Evolutionary conservation across 2,888 invertebrate species (phyloP).

Genomic region (Hylaea fasciaria): DNA sequence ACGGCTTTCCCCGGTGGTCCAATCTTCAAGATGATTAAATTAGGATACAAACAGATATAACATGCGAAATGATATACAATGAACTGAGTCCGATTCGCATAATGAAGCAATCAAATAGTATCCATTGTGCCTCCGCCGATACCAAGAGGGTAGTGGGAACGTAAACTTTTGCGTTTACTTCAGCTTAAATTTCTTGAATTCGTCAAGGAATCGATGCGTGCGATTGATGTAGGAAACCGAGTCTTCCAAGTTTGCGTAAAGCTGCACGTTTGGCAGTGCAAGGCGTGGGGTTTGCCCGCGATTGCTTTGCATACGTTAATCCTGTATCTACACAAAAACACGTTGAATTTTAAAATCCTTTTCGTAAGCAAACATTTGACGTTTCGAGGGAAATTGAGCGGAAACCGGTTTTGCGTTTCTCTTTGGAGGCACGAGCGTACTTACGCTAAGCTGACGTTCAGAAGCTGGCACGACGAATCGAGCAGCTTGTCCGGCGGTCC

Average conservation of each 20-base stretch:
- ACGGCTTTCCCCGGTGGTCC: constrained; percentile 78
- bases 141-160: constrained; percentile 49
- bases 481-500: constrained; percentile 46
- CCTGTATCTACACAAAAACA: constrained; percentile 74
- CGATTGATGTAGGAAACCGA: too few species aligned
- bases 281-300: constrained; percentile 44
- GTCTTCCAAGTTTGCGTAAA: constrained; percentile 49
- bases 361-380: constrained; percentile 81
- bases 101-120: constrained; percentile 83
- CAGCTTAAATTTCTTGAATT: constrained; percentile 1
- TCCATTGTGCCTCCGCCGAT: constrained; percentile 67
- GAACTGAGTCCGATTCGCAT: constrained; percentile 76
- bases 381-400: constrained; percentile 79
- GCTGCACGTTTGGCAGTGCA: constrained; percentile 50
- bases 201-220: constrained; percentile 3
- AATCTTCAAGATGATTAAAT: constrained; percentile 84
- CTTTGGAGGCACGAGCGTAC: constrained; percentile 54
- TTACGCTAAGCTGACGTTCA: constrained; percentile 61
- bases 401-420: constrained; percentile 67
- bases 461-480: constrained; percentile 56
- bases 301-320: constrained; percentile 78
- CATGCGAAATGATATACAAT: constrained; percentile 83
- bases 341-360: constrained; percentile 83
- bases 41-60: constrained; percentile 81
- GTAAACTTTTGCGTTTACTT: constrained; percentile 52